Evolutionary conservation across 1,140 invertebrate species (phyloP), one percentile per base, ranked within the genome.

Genomic region (Batillaria attramentaria): DNA sequence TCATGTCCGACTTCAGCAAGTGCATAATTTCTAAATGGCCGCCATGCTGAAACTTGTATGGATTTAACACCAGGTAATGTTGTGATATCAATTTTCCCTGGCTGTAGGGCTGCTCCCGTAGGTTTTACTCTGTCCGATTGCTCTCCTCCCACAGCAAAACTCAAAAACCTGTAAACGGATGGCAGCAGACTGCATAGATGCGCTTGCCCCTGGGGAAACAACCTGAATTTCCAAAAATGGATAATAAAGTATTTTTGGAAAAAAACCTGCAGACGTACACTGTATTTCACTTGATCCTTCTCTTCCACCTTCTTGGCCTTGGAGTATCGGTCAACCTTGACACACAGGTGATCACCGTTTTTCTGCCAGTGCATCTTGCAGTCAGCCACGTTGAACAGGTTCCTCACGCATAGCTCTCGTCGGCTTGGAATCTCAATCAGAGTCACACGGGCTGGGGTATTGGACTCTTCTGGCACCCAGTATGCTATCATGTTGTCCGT

Each of bases 291-390:
- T 80, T 88, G 89, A 75, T 94, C 94, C 82, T 97, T 88, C 54
- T 92, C 90, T 92, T 96, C 92, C 94, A 97, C 91, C 95, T 98
- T 93, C 95, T 97, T 92, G n/a, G 95, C 93, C 92, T 99, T 99
- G 4, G 95, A 95, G 90, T 99, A 99, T 24, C 98, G 94, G 91
- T 99, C 98, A 0, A 99, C 98, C 93, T 99, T 99, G 0, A 99
- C 98, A 89, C 98, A 99, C 24, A 99, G 92, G 90, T 98, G 99
- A 88, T 99, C 97, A 10, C 98, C 99, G 77, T 95, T 96, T 90
- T 99, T 99, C 91, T 99, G 98, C 99, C 99, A 99, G 90, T 98
- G 97, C 88, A 99, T 97, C 87, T 98, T 98, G 91, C 98, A 99
- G 85, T 99, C 97, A 16, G 97, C 89, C 0, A 99, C 98, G 85